These are phyloP conservation scores for Sebastolobus altivelis DNA, from an alignment of 2,797 vertebrate genomes.

Conservation along the genomic window DNA sequence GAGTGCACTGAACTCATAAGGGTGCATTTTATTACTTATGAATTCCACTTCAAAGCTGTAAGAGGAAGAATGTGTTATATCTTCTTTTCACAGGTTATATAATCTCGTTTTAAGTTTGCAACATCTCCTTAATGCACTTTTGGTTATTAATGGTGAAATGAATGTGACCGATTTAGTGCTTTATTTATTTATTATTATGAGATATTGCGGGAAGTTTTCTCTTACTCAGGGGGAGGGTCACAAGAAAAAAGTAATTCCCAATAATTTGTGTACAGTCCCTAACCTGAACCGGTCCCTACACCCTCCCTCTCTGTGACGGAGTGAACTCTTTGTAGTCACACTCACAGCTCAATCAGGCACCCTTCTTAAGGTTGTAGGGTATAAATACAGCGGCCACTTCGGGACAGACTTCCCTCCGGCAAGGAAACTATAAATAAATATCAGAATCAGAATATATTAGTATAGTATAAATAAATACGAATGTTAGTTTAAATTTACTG, in stretches of 20 bases:
- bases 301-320: too few species aligned
- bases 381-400: background rate
- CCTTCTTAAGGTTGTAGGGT: background rate
- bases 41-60: background rate
- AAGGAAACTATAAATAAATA: too few species aligned
- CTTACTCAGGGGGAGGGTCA: background rate
- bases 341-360: background rate
- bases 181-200: background rate
- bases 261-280: background rate
- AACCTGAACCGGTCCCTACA: background rate
- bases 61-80: background rate
- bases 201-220: background rate
- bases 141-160: background rate
- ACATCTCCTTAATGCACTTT: background rate
- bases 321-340: background rate
- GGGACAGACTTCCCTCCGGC: background rate
- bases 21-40: background rate
- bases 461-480: too few species aligned
- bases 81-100: background rate
- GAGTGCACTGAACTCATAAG: background rate
- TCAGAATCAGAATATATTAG: too few species aligned
- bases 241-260: background rate
- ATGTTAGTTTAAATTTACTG: too few species aligned
- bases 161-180: background rate
- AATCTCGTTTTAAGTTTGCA: background rate